These are phyloP conservation scores for Blastomussa wellsi DNA, from an alignment of 92 coral and sea anemone species.

Conservation along the genomic window DNA sequence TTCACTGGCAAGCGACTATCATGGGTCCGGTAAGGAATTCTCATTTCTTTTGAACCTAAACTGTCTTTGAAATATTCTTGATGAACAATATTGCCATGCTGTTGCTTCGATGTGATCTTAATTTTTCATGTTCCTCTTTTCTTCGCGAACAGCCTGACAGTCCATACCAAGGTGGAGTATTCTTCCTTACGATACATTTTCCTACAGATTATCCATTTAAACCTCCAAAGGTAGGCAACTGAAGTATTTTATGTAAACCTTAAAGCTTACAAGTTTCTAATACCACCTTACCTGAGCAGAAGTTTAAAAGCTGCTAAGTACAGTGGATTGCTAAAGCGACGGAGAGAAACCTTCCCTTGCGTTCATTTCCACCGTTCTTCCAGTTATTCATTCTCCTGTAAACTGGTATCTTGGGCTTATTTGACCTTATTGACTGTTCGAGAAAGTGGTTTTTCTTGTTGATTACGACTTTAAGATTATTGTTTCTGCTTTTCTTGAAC, in stretches of 20 bases:
- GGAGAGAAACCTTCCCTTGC: not conserved
- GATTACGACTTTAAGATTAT: not conserved
- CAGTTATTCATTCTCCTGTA: conserved; percentile 1
- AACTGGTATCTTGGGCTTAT: not conserved
- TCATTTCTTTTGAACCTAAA: conserved; percentile 13
- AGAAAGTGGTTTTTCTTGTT: not conserved
- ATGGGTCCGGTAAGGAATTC: conserved; percentile 98
- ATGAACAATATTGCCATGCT: not conserved
- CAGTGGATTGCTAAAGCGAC: not conserved
- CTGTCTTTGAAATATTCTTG: not conserved
- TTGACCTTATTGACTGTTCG: not conserved
- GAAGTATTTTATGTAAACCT: not conserved
- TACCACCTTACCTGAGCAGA: not conserved
- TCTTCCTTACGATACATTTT: conserved; percentile 97
- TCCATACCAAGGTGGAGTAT: conserved; percentile 99
- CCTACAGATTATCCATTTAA: conserved; percentile 99
- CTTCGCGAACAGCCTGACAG: conserved; percentile 88
- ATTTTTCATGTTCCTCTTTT: conserved; percentile 1
- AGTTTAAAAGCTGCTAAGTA: not conserved
- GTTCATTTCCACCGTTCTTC: conserved; percentile 23
- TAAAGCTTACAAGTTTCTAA: not conserved
- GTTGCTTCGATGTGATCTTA: conserved; percentile 12
- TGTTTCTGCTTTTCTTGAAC: not conserved
- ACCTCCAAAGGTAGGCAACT: conserved; percentile 96
- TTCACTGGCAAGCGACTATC: conserved; percentile 99